These are phyloP conservation scores for Gandaritis pyraliata DNA, from an alignment of 2,888 invertebrate genomes.

Conservation along the genomic window DNA sequence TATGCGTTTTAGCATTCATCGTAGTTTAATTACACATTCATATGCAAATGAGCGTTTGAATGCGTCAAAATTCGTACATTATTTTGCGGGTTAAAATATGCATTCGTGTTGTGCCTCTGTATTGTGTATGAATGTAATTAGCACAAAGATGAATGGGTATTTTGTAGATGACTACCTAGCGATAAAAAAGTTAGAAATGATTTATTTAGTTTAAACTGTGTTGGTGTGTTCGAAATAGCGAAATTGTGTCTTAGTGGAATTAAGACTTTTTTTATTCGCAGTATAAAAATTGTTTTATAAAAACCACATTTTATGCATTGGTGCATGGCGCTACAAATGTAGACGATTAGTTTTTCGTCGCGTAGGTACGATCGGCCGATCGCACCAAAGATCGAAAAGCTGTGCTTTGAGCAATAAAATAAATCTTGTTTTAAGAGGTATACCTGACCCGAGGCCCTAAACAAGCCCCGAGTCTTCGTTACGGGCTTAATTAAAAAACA, in stretches of 20 bases:
- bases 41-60: slow-evolving; percentile 78
- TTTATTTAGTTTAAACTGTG: not conserved
- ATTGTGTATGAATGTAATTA: slow-evolving; percentile 75
- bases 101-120: slow-evolving; percentile 75
- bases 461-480: slow-evolving; percentile 76
- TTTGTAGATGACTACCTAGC: not conserved
- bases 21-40: slow-evolving; percentile 83
- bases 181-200: slow-evolving; percentile 4
- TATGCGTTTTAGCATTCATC: slow-evolving; percentile 70
- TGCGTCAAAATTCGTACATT: slow-evolving; percentile 60
- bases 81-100: slow-evolving; percentile 57
- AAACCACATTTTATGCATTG: slow-evolving; percentile 64
- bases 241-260: too few species aligned
- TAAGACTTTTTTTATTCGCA: too few species aligned
- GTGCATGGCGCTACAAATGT: slow-evolving; percentile 66
- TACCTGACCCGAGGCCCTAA: slow-evolving; percentile 74
- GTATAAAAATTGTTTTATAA: too few species aligned
- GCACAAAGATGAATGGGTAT: slow-evolving; percentile 42
- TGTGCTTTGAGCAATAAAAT: slow-evolving; percentile 81
- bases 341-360: slow-evolving; percentile 59
- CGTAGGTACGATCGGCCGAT: slow-evolving; percentile 57
- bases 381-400: slow-evolving; percentile 60
- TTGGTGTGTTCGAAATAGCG: not conserved
- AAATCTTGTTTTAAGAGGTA: slow-evolving; percentile 79
- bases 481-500: slow-evolving; percentile 83